phyloP scores from a whole-genome alignment of 2,888 invertebrate species.

The Tipula helvola region DNA sequence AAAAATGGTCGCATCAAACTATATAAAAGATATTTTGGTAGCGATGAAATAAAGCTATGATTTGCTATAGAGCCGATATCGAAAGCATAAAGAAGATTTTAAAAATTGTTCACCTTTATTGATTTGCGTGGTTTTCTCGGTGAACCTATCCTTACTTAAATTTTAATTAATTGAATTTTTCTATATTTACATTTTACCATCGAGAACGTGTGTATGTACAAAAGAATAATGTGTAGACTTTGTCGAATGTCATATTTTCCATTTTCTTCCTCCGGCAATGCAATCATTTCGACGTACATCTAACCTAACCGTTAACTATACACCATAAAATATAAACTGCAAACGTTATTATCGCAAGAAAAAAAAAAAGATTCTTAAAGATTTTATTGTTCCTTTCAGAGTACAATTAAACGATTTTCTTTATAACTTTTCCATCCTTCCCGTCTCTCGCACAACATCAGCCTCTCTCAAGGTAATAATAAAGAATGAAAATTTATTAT shows the following conservation, averaged over 20 bases:
- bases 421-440: neutral
- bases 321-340: neutral
- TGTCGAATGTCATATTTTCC: neutral
- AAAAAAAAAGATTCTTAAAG: neutral
- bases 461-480: neutral
- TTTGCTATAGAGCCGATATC: too few species aligned
- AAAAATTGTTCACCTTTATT: too few species aligned
- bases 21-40: too few species aligned
- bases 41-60: too few species aligned
- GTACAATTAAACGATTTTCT: neutral
- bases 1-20: too few species aligned
- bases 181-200: too few species aligned
- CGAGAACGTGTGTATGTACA: too few species aligned
- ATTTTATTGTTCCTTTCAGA: neutral
- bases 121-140: too few species aligned
- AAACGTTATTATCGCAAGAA: neutral
- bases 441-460: neutral
- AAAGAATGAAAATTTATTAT: neutral
- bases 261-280: neutral
- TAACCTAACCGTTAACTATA: neutral
- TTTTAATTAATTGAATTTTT: too few species aligned
- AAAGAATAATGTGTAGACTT: neutral
- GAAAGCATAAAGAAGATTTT: too few species aligned
- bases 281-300: neutral
- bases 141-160: too few species aligned